phyloP scores from a whole-genome alignment of 2,797 vertebrate species.

The Anabas testudineus region DNA sequence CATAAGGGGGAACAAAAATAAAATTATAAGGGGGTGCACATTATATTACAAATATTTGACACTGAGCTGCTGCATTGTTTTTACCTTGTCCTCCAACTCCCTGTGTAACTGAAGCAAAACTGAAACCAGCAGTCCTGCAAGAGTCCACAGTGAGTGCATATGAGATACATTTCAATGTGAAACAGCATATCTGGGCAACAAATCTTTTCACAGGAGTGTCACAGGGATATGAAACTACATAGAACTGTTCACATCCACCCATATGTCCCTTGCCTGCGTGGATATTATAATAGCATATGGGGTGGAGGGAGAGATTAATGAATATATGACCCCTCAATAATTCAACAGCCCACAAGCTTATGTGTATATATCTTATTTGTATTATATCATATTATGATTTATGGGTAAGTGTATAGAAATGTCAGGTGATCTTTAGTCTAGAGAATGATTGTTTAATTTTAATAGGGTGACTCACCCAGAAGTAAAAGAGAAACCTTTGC shows the following conservation, averaged over 20 bases:
- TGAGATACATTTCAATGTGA: not conserved
- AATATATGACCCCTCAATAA: not conserved
- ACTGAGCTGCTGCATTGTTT: not conserved
- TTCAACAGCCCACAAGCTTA: too few relatives aligned
- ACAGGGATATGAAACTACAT: not conserved
- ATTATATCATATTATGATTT: too few relatives aligned
- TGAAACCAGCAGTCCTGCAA: slow-evolving; percentile 66
- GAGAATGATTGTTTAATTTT: not conserved
- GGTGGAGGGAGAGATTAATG: too few relatives aligned
- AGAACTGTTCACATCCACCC: not conserved
- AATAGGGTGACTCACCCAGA: slow-evolving; percentile 69
- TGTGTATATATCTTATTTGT: too few relatives aligned
- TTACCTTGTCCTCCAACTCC: slow-evolving; percentile 77
- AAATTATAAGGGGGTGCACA: not conserved
- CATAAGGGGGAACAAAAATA: not conserved
- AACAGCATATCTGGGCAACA: not conserved
- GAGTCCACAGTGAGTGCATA: slow-evolving; percentile 6
- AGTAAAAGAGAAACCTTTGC: slow-evolving; percentile 78
- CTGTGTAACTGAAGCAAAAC: slow-evolving; percentile 69
- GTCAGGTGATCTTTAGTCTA: not conserved
- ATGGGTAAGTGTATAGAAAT: too few relatives aligned
- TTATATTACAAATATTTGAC: not conserved
- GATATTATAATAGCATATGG: too few relatives aligned
- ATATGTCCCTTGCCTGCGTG: not conserved
- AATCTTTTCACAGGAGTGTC: not conserved